Evolutionary conservation across 2,797 vertebrate genomes (phyloP).

Genomic region (Protonibea diacanthus): DNA sequence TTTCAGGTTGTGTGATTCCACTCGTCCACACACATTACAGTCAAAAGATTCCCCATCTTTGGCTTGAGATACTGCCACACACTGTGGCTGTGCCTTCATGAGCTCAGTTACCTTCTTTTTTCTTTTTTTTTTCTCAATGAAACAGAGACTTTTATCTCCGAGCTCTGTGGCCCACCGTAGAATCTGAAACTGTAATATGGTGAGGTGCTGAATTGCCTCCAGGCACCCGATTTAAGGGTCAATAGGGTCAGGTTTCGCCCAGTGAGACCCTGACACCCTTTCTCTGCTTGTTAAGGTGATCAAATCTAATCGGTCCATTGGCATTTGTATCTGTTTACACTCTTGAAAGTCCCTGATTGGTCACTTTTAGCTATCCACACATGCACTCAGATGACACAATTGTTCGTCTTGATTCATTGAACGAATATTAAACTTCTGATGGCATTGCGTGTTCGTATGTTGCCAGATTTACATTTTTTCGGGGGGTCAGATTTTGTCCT

Average conservation of each 20-base stretch:
- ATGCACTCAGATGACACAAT: neutral
- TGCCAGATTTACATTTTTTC: neutral
- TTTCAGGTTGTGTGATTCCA: slow-evolving; percentile 22
- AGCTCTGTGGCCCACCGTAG: slow-evolving; percentile 6
- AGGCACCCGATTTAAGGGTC: slow-evolving; percentile 29
- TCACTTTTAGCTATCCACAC: neutral
- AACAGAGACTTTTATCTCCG: neutral
- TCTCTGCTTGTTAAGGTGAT: slow-evolving; percentile 14
- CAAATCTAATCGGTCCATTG: slow-evolving; percentile 4
- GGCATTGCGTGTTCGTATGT: neutral
- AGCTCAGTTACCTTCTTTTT: slow-evolving; percentile 4
- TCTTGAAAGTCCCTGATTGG: neutral
- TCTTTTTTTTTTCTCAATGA: slow-evolving; percentile 33
- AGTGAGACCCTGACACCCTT: slow-evolving; percentile 6
- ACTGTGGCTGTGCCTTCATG: slow-evolving; percentile 6
- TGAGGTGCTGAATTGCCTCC: slow-evolving; percentile 13
- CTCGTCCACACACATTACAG: slow-evolving; percentile 26
- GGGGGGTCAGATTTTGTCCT: neutral
- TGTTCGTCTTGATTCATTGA: neutral
- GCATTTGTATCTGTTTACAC: neutral
- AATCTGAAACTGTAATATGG: slow-evolving; percentile 12
- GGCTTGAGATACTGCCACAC: slow-evolving; percentile 7
- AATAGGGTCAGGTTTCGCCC: slow-evolving; percentile 45
- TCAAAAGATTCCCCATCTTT: slow-evolving; percentile 38
- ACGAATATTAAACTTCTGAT: neutral